Evolutionary conservation across 2,113 vertebrate genomes (phyloP), one percentile per base, ranked within the genome.

Genomic region (Anarrhichthys ocellatus): DNA sequence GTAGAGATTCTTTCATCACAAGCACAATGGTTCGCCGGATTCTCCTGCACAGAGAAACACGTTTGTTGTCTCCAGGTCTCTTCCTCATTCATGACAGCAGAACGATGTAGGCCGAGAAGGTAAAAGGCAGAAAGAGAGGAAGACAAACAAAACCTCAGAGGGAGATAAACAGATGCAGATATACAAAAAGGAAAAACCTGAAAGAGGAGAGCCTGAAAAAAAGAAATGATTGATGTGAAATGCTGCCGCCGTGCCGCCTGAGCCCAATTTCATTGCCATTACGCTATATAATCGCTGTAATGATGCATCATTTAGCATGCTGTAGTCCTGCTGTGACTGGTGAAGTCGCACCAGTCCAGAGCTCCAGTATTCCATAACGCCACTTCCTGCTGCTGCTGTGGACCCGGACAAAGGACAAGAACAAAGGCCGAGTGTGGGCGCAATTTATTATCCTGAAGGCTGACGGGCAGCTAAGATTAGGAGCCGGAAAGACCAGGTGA

Each of bases 221-320:
- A 73, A 87, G 61, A 83, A 67, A 87, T 92, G 90, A 94, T 87
- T 89, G 85, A 88, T 64, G 67, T 86, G 63, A 89, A 92, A 87
- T 29, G 59, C 74, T 73, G 78, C 76, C 10, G 75, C 81, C 18
- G 8, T 52, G 72, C 82, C 62, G 61, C 81, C 75, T 71, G 80
- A 76, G 85, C 73, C 81, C 89, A 92, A 93, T 93, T 92, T 91
- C 29, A 88, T 77, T n/a, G 4, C 81, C 84, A 92, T 94, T 92
- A 93, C 85, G 87, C 36, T 40, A 40, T n/a, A 40, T 82, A 88
- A 89, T 85, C 10, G 67, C 82, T 82, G 64, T 93, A 91, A 91
- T 92, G 91, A 83, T 44, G 66, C 82, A 86, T 87, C 80, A 91
- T 90, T 91, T 87, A 86, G 85, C 54, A 20, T 1, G 65, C 75